Evolutionary conservation across 2,888 invertebrate genomes (phyloP).

Genomic region (Cephus sareptanus): DNA sequence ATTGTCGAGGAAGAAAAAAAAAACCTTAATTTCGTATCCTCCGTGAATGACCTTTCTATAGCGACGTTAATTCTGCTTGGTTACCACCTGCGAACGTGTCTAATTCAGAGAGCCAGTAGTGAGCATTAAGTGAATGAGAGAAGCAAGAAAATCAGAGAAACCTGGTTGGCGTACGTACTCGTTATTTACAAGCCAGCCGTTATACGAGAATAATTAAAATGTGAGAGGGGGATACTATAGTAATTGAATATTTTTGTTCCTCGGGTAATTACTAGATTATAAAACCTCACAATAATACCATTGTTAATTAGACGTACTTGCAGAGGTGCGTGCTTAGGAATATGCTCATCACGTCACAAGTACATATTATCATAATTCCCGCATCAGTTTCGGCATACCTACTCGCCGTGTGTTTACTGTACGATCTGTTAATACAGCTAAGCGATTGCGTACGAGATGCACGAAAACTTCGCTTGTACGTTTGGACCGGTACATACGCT

Average conservation of each 20-base stretch:
- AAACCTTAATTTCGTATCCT: not conserved
- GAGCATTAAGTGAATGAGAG: not conserved
- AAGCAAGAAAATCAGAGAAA: not conserved
- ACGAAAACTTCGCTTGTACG: not conserved
- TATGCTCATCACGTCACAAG: not conserved
- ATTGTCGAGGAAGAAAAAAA: not conserved
- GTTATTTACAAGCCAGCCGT: not conserved
- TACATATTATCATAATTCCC: not conserved
- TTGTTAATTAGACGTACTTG: not conserved
- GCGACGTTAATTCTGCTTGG: not conserved
- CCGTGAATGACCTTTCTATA: conserved; percentile 14
- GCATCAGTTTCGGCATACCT: not conserved
- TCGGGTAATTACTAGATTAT: conserved; percentile 10
- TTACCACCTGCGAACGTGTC: not conserved
- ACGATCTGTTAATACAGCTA: not conserved
- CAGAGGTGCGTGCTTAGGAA: not conserved
- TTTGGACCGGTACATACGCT: not conserved
- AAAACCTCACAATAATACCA: not conserved
- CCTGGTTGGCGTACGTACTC: not conserved
- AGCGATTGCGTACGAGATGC: not conserved
- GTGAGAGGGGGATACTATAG: conserved; percentile 18
- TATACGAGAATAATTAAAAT: conserved; percentile 16
- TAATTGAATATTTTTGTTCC: conserved; percentile 37
- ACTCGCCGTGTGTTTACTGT: not conserved
- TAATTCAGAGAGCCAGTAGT: not conserved